Percentiles rank a stretch among this genome's conserved stretches.
Evolutionary conservation across 1,140 invertebrate genomes (phyloP).

Genomic region (Drosophila arawakana): DNA sequence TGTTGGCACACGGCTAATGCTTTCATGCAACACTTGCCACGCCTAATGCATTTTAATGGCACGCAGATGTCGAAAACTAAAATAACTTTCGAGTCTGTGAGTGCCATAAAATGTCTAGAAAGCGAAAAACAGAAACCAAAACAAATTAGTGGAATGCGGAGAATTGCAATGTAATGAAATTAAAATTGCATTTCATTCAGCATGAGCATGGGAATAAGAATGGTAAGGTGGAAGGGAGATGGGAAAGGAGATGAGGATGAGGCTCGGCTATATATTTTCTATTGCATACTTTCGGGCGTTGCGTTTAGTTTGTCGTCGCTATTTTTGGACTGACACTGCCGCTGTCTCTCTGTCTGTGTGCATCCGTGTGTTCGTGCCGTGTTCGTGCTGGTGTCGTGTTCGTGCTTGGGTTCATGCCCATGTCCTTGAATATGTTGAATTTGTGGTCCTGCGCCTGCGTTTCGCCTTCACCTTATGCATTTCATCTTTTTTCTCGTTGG

Average conservation of each 20-base stretch:
- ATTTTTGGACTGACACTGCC: slow-evolving; percentile 34
- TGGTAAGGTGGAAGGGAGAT: no score
- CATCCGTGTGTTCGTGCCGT: background rate
- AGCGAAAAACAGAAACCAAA: slow-evolving; percentile 45
- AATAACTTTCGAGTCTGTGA: slow-evolving; percentile 54
- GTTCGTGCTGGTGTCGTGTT: no score
- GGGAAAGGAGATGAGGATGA: slow-evolving; percentile 5
- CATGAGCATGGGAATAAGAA: no score
- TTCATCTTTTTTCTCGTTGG: background rate
- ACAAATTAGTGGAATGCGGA: slow-evolving; percentile 47
- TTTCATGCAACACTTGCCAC: slow-evolving; percentile 44
- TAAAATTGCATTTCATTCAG: slow-evolving; percentile 63
- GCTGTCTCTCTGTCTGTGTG: background rate
- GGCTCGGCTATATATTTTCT: slow-evolving; percentile 24
- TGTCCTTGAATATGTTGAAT: slow-evolving; percentile 39
- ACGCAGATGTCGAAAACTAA: slow-evolving; percentile 56
- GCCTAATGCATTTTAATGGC: slow-evolving; percentile 75
- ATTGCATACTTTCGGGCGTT: slow-evolving; percentile 56
- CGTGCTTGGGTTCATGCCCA: background rate
- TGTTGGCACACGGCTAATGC: background rate
- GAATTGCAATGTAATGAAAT: slow-evolving; percentile 63
- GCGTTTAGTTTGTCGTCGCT: slow-evolving; percentile 18
- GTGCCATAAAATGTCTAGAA: slow-evolving; percentile 33
- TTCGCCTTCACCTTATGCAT: slow-evolving; percentile 10
- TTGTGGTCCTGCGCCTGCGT: slow-evolving; percentile 16